Evolutionary conservation across 1,140 invertebrate species (phyloP).

Genomic region (Cryptotermes secundus): DNA sequence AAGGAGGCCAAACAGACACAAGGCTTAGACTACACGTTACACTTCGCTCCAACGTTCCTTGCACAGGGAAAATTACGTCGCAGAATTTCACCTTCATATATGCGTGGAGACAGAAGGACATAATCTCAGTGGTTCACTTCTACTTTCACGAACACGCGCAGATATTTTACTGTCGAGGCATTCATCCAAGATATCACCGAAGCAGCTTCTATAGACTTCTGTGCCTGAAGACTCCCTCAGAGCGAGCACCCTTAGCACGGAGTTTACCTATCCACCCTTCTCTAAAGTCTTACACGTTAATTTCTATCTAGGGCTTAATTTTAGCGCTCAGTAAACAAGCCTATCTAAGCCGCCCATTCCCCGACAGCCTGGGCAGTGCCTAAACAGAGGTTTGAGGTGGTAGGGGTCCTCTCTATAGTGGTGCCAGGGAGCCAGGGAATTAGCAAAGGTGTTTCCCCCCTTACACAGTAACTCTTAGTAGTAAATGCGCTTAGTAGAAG

Average conservation of each 20-base stretch:
- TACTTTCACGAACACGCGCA: too few relatives aligned
- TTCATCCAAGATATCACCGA: too few relatives aligned
- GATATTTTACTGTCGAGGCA: too few relatives aligned
- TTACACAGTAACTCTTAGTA: neutral
- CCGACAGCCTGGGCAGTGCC: neutral
- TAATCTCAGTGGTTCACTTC: too few relatives aligned
- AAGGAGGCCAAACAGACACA: too few relatives aligned
- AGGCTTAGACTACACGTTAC: too few relatives aligned
- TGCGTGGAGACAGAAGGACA: too few relatives aligned
- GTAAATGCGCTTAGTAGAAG: neutral
- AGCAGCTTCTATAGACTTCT: neutral
- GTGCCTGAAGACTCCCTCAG: neutral
- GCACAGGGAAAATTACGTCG: too few relatives aligned
- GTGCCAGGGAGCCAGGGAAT: neutral
- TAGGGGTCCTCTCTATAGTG: neutral
- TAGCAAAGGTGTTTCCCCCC: slow-evolving; percentile 13
- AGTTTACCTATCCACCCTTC: neutral
- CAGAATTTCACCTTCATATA: too few relatives aligned
- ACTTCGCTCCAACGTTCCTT: too few relatives aligned
- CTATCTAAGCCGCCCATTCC: neutral
- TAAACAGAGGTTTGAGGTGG: neutral
- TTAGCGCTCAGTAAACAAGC: neutral
- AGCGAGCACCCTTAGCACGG: neutral
- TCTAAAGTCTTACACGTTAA: neutral
- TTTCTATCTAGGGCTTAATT: slow-evolving; percentile 17